Evolutionary conservation across 2,888 invertebrate genomes (phyloP), one percentile per base, ranked within the genome.

Genomic region (Nephrotoma guestfalica): DNA sequence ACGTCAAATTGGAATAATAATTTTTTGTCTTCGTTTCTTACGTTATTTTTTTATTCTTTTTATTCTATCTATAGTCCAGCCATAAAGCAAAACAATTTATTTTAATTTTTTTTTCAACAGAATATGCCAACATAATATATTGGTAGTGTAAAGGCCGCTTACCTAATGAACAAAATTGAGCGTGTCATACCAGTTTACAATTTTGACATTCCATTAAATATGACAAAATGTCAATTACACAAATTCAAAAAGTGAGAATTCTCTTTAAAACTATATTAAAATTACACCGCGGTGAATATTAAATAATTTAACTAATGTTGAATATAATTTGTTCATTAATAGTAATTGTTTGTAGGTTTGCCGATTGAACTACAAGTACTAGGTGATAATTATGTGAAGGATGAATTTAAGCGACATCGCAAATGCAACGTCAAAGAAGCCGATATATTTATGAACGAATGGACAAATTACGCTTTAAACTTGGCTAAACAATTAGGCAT

Each of bases 321-420:
- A 4, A 85, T 15, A 15, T 41, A 41, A 41, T 85, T 43, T 7
- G 0, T n/a, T 18, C 15, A 18, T 9, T 30, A 15, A 18, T 11
- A 9, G 45, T 43, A 42, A 40, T 18, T 13, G 6, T n/a, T 18
- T 0, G 41, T 5, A 91, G 91, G 95, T 2, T 90, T 97, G 85
- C 97, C 97, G 0, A 89, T 91, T 0, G 96, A 96, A 88, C 91
- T 97, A 47, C 93, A 94, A 86, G 92, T 93, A 4, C 90, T 97
- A 42, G 97, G 97, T 0, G 94, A 96, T 89, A 93, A 93, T 89
- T 97, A 97, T 90, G 95, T 95, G 0, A 93, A 94, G 88, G 96
- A 96, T 88, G 97, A 98, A 91, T 98, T 98, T 90, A 94, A 94
- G 89, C 92, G 96, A 85, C 98, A 98, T 90, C 96, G 96, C 89